Evolutionary conservation across 2,797 vertebrate species (phyloP).

Genomic region (Phrynocephalus vlangalii): DNA sequence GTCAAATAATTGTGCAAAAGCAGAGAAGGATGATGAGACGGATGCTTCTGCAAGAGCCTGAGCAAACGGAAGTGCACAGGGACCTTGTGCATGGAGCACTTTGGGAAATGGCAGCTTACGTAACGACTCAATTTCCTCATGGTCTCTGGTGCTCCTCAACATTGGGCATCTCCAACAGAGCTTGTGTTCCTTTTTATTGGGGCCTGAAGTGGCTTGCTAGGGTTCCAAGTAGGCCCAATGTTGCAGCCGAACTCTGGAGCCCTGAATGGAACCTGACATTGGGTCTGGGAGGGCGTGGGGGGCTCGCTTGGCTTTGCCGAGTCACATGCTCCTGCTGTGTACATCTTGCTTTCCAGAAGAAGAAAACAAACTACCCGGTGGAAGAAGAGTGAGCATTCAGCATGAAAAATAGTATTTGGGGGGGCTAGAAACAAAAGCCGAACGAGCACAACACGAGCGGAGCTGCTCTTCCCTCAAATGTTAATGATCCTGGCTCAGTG

Average conservation of each 20-base stretch:
- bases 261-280: slow-evolving; percentile 12
- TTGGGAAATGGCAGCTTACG: background rate
- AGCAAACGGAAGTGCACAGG: background rate
- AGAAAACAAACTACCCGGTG: slow-evolving; percentile 52
- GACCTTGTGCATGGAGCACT: no score
- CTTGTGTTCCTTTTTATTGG: background rate
- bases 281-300: background rate
- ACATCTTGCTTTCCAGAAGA: slow-evolving; percentile 35
- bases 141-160: background rate
- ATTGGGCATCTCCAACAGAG: background rate
- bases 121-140: background rate
- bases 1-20: no score
- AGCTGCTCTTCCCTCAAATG: fast-evolving
- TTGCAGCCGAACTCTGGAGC: background rate
- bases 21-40: background rate
- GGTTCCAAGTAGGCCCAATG: background rate
- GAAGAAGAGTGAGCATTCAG: background rate
- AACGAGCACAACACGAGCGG: background rate
- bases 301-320: background rate
- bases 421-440: slow-evolving; percentile 31
- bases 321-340: background rate
- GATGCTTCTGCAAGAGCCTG: no score
- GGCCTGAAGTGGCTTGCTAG: background rate
- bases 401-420: background rate
- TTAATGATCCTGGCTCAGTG: background rate